Evolutionary conservation across 2,113 vertebrate species (phyloP), one percentile per base, ranked within the genome.

Genomic region (Rhynchomys soricoides): DNA sequence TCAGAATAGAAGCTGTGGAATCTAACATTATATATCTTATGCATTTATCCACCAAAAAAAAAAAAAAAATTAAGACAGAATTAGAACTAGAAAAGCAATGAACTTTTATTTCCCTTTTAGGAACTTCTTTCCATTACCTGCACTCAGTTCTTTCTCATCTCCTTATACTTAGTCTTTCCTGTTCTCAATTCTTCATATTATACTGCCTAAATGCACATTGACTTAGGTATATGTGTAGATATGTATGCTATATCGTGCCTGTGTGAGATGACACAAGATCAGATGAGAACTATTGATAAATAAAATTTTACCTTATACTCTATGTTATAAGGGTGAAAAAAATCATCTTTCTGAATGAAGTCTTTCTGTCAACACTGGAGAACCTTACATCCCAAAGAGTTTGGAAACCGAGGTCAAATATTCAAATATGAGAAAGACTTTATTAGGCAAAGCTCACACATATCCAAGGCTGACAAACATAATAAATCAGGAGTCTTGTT

Each of bases 391-490:
- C 78, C 29, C n/a, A 71, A 79, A 71, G 37, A 86, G 16, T 3
- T 77, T 73, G 37, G 19, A 21, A 94, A 5, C 68, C 89, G 71
- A 43, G 90, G 19, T 31, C 77, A 79, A 93, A 29, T 1, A 55
- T 95, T 96, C 66, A 92, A 55, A 93, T 95, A 86, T 90, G 59
- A 86, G 13, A 71, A 40, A 86, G 59, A 86, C 55, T 57, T 86
- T 71, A 85, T 37, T 45, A 93, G 57, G 12, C 31, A 2, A 74
- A 16, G 62, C 26, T 93, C 71, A 86, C 50, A 92, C 74, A 86
- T 95, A 8, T 70, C 12, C 7, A 59, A 34, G 59, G n/a, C 73
- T 11, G 7, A 55, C 78, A 90, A 90, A 70, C 40, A 37, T 57
- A 37, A 73, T 82, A 71, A 85, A 81, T 64, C 48, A 90, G 16